These are phyloP conservation scores for Leptopterna dolabrata DNA, from an alignment of 2,888 invertebrate genomes.

Conservation along the genomic window DNA sequence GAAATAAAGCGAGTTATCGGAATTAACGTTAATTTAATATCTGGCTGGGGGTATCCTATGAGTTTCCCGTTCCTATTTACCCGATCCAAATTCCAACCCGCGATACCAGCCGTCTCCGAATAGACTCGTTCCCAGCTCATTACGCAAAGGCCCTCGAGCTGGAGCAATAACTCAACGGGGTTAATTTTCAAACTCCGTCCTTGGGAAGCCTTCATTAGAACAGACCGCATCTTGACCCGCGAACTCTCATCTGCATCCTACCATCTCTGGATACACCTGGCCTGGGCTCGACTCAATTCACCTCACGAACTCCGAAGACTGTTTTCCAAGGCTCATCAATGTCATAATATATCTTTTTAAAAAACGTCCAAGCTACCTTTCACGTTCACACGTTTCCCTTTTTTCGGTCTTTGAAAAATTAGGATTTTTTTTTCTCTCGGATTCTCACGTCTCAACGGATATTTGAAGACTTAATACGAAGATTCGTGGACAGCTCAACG, in stretches of 20 bases:
- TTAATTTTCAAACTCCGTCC: background rate
- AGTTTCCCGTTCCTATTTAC: no score
- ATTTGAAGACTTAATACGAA: no score
- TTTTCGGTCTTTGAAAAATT: background rate
- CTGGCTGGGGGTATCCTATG: no score
- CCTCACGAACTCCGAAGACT: background rate
- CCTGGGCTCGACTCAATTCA: background rate
- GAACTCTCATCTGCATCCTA: background rate
- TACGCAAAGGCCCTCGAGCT: background rate
- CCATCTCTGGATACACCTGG: background rate
- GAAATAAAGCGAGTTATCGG: no score
- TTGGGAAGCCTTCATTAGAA: background rate
- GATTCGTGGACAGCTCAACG: no score
- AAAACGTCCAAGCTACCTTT: background rate
- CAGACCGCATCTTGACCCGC: background rate
- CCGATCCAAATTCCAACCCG: no score
- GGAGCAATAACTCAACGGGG: background rate
- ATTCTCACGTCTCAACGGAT: no score
- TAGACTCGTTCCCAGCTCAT: background rate
- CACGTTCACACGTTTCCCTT: background rate
- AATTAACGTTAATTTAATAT: no score
- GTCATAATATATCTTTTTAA: background rate
- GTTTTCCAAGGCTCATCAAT: background rate
- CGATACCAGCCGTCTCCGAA: no score
- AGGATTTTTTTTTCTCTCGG: no score